Conservation (phyloP, 2,888 invertebrate genomes). For the Cyclophora albipunctata region DNA sequence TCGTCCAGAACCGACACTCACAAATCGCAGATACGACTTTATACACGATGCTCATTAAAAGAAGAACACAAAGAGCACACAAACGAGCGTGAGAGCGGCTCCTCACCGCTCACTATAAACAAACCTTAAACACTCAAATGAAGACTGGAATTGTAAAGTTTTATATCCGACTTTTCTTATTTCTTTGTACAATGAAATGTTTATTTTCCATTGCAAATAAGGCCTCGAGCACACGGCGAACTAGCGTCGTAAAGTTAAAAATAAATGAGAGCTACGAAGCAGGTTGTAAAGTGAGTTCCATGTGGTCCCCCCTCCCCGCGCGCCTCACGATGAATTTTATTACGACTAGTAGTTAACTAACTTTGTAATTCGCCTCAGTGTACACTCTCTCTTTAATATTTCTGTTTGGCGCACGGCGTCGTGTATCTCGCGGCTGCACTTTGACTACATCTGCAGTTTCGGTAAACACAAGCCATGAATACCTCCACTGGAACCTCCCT, state of each 20-base stretch:
- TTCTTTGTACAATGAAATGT: constrained; percentile 12
- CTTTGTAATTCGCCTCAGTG: not conserved
- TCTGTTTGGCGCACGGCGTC: too few species aligned
- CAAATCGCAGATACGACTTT: too few species aligned
- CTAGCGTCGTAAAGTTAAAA: constrained; percentile 14
- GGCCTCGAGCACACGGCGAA: constrained; percentile 7
- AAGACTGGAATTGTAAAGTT: constrained; percentile 8
- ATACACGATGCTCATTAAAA: too few species aligned
- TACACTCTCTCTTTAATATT: not conserved
- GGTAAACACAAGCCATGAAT: too few species aligned
- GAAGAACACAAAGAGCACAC: too few species aligned
- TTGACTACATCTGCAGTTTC: too few species aligned
- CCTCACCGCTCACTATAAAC: constrained; percentile 1
- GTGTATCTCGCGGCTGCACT: too few species aligned
- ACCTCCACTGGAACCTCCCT: too few species aligned
- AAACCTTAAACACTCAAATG: constrained; percentile 6
- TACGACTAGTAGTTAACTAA: constrained; percentile 2
- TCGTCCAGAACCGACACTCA: too few species aligned
- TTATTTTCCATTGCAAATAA: constrained; percentile 16
- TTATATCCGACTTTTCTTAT: constrained; percentile 12
- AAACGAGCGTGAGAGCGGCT: too few species aligned
- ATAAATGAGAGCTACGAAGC: constrained; percentile 7
- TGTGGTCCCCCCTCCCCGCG: not conserved
- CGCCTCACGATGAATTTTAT: constrained; percentile 1
- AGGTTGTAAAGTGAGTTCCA: not conserved